Percentiles rank a stretch among this genome's conserved stretches.
These are phyloP conservation scores for Netelia inedita DNA, from an alignment of 2,888 invertebrate species.

Conservation along the genomic window DNA sequence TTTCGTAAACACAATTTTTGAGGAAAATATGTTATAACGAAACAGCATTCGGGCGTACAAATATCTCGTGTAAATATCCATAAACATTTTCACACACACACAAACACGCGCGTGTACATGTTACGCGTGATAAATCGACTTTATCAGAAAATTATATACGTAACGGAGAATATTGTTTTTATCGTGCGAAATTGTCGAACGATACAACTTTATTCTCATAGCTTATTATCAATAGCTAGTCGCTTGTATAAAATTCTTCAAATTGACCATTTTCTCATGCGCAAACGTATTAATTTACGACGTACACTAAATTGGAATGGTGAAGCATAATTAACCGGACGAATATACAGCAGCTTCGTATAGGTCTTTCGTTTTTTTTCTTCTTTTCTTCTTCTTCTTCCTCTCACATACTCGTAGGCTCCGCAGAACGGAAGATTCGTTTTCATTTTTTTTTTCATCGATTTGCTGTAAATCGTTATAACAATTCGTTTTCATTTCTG, in stretches of 20 bases:
- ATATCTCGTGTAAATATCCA: too few relatives aligned
- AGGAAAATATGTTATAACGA: too few relatives aligned
- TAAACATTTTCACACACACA: not conserved
- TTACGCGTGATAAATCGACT: not conserved
- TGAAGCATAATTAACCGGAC: slow-evolving; percentile 66
- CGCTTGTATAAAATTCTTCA: slow-evolving; percentile 65
- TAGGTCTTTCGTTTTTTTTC: slow-evolving; percentile 5
- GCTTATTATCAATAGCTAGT: slow-evolving; percentile 37
- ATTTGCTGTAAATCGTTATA: not conserved
- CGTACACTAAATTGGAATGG: slow-evolving; percentile 67
- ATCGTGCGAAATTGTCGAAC: slow-evolving; percentile 19
- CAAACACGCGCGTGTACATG: not conserved
- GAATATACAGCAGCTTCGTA: slow-evolving; percentile 61
- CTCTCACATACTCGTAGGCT: slow-evolving; percentile 17
- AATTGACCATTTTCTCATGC: slow-evolving; percentile 65
- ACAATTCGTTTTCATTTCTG: not conserved
- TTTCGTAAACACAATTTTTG: too few relatives aligned
- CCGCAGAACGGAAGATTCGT: slow-evolving; percentile 16
- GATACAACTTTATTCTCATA: slow-evolving; percentile 33
- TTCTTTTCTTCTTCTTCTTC: slow-evolving; percentile 8
- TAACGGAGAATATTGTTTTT: slow-evolving; percentile 1
- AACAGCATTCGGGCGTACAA: too few relatives aligned
- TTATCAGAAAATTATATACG: slow-evolving; percentile 24
- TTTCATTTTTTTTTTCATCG: slow-evolving; percentile 37
- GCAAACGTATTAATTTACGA: slow-evolving; percentile 41